Evolutionary conservation across 1,140 invertebrate species (phyloP), one percentile per base, ranked within the genome.

Genomic region (Delia radicum): DNA sequence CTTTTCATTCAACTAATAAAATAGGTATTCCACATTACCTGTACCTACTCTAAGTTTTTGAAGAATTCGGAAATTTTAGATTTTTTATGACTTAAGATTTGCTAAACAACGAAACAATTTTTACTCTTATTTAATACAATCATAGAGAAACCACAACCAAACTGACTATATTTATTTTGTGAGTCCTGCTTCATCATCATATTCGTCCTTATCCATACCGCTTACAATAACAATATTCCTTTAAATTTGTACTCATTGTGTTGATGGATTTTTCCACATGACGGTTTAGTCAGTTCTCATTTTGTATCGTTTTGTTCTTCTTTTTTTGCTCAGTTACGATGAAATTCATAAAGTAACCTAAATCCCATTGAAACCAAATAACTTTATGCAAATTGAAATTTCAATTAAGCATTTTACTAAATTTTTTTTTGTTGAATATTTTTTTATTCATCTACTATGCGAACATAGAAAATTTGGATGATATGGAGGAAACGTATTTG

Each of bases 301-400:
- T 24, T 55, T 21, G 7, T 21, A 2, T 8, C 21, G 48, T 55
- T 55, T 55, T 55, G 18, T 55, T 55, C 37, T 42, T 42, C 4
- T 42, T 42, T 42, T 55, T 21, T 48, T 6, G 12, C 18, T 55
- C 18, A 1, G 18, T 7, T 55, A 55, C 48, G 24, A 21, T 55
- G 18, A 21, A 55, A 55, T 21, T 21, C 48, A 55, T 55, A 55
- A 55, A 21, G 48, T 55, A 55, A 55, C 21, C 48, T 21, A 55
- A 55, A 55, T 55, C 48, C 48, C 48, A 55, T 24, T 21, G 48
- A 21, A 55, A 55, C 48, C n/a, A n/a, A 21, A 55, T 55, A 55
- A 55, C 48, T 55, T 55, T 55, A 55, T 55, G 48, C 48, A 55
- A 55, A 55, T 55, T 55, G 15, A 55, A 55, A 55, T 55, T 55